Evolutionary conservation across 1,140 invertebrate genomes (phyloP).

Genomic region (Brachionus manjavacas): DNA sequence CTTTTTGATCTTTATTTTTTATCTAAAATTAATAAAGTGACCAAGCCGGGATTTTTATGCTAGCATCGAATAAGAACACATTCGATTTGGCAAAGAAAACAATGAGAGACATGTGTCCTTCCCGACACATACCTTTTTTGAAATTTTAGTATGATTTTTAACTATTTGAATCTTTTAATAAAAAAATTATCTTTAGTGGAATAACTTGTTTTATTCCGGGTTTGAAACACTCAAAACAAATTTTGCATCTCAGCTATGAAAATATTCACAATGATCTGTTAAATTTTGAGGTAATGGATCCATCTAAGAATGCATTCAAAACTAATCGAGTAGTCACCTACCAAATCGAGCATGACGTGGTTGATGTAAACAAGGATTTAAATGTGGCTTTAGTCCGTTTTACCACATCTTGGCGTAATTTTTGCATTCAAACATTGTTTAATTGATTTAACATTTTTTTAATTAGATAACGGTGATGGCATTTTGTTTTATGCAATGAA

Average conservation of each 20-base stretch:
- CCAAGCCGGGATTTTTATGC: slow-evolving; percentile 20
- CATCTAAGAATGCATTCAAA: slow-evolving; percentile 12
- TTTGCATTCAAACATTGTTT: not conserved
- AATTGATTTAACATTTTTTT: not conserved
- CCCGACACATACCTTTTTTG: not conserved
- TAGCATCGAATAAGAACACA: not conserved
- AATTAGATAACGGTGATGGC: slow-evolving; percentile 9
- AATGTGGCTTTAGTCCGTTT: slow-evolving; percentile 5
- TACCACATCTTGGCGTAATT: slow-evolving; percentile 4
- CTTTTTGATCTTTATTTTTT: not conserved
- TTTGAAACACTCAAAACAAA: not conserved
- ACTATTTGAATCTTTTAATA: not conserved
- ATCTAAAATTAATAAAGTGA: not conserved
- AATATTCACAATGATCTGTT: slow-evolving; percentile 22
- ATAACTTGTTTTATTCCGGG: not conserved
- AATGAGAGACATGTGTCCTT: slow-evolving; percentile 10
- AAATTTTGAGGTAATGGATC: not conserved
- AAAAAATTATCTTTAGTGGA: not conserved
- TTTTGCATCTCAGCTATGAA: not conserved
- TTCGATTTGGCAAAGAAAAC: not conserved
- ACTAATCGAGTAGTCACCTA: not conserved
- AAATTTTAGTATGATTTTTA: not conserved
- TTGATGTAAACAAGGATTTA: slow-evolving; percentile 6
- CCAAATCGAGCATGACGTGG: slow-evolving; percentile 7
- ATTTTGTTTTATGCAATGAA: slow-evolving; percentile 25